These are phyloP conservation scores for Catajapyx aquilonaris DNA, from an alignment of 1,140 invertebrate species.

Conservation along the genomic window DNA sequence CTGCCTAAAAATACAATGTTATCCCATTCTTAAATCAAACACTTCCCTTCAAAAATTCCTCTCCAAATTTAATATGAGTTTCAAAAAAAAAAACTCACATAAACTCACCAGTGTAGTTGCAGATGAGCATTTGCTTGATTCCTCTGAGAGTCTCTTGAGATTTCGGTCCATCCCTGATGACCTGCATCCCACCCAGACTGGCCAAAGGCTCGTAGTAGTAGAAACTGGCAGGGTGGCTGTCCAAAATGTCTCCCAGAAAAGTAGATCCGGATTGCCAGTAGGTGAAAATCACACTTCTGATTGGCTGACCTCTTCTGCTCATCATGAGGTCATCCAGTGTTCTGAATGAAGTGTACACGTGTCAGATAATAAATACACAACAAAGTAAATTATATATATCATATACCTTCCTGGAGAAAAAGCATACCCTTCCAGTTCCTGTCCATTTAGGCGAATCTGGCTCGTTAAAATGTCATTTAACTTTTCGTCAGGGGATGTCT, in stretches of 20 bases:
- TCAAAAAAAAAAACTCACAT: too few species aligned
- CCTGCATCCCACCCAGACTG: too few species aligned
- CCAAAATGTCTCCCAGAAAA: conserved; percentile 20
- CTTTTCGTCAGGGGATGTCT: too few species aligned
- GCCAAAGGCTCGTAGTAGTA: conserved; percentile 24
- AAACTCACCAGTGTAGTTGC: conserved; percentile 11
- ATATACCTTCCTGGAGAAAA: too few species aligned
- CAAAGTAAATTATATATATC: too few species aligned
- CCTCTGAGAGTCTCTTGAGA: conserved; percentile 9
- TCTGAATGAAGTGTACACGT: conserved; percentile 2
- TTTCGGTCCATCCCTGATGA: conserved; percentile 4
- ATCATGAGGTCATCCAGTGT: conserved; percentile 10
- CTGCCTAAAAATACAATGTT: conserved; percentile 9
- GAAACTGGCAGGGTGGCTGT: conserved; percentile 19
- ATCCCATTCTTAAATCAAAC: background rate
- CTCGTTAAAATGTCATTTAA: too few species aligned
- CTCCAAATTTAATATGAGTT: too few species aligned
- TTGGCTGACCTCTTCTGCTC: conserved; percentile 12
- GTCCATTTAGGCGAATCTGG: too few species aligned
- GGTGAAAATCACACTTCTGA: conserved; percentile 12
- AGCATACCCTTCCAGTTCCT: too few species aligned
- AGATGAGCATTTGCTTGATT: conserved; percentile 11
- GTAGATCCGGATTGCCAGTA: conserved; percentile 19
- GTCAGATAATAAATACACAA: too few species aligned
- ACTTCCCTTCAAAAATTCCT: too few species aligned